Evolutionary conservation across 2,888 invertebrate species (phyloP), one percentile per base, ranked within the genome.

Genomic region (Netelia fuscicornis): DNA sequence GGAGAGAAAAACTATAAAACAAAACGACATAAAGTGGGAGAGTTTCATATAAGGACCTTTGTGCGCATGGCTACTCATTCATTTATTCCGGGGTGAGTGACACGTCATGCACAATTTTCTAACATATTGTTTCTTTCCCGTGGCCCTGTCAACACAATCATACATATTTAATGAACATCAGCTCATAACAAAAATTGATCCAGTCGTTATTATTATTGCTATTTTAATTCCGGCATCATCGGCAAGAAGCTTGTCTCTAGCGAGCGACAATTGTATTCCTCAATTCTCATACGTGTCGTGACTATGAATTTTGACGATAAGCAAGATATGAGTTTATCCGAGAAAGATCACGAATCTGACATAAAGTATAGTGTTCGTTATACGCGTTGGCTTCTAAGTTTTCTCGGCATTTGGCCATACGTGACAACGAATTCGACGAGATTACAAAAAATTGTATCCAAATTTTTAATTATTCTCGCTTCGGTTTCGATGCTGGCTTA

Each of bases 391-490:
- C 58, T 86, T 11, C 76, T 85, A 17, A 9, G 70, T 2, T 1
- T 56, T n/a, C 64, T 86, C 13, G 86, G 86, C 1, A 62, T 86
- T 8, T 86, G 86, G 86, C 62, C 75, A 10, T 17, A 76, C 56
- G 42, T 86, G 9, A 71, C 75, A 8, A 23, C 70, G 9, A 75
- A 70, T 77, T 48, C 81, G 52, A 77, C 80, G 54, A 80, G 8
- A 17, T 52, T 3, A 2, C 44, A 81, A 13, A 62, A 68, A 44
- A 23, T 11, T 25, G 30, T 37, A 8, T 71, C 65, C 1, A 80
- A 48, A 37, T 23, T 79, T 13, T 10, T 83, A 8, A 30, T 71
- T 23, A 23, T 54, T 20, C 62, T 62, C 13, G 62, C 25, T 10
- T 62, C 62, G 2, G 11, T 62, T 2, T 62, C 62, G 11, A 62